phyloP scores from a whole-genome alignment of 2,888 invertebrate species.

The Byasa hedistus region DNA sequence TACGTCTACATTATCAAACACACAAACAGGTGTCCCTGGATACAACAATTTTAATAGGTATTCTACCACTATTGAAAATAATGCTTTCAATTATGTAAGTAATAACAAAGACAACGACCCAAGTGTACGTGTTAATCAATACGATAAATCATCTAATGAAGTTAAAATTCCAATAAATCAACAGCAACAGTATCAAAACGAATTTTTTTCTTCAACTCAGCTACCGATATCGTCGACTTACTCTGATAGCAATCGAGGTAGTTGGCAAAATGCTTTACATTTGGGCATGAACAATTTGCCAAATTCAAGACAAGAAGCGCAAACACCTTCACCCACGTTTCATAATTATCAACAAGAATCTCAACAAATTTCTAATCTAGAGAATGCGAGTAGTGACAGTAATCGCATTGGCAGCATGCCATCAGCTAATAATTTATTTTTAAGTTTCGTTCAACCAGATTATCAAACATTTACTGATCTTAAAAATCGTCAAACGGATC shows the following conservation, averaged over 20 bases:
- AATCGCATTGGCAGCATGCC: conserved; percentile 59
- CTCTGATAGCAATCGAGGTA: conserved; percentile 52
- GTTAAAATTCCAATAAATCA: conserved; percentile 58
- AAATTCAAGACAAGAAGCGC: conserved; percentile 59
- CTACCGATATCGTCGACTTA: conserved; percentile 56
- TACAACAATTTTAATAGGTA: conserved; percentile 56
- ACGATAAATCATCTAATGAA: conserved; percentile 67
- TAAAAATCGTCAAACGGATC: conserved; percentile 53
- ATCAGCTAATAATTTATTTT: conserved; percentile 64
- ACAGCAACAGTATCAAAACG: conserved; percentile 61
- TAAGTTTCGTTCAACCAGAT: conserved; percentile 66
- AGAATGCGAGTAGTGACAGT: conserved; percentile 56
- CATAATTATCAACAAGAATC: conserved; percentile 51
- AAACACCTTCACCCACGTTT: conserved; percentile 56
- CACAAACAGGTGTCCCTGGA: conserved; percentile 57
- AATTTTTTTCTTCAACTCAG: conserved; percentile 58
- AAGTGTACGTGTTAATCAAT: conserved; percentile 68
- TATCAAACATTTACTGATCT: conserved; percentile 51
- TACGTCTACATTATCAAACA: conserved; percentile 63
- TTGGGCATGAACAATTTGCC: conserved; percentile 48
- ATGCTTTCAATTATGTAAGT: conserved; percentile 45
- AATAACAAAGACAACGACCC: conserved; percentile 54
- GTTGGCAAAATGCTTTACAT: conserved; percentile 60
- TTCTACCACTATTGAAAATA: conserved; percentile 54
- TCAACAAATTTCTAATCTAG: conserved; percentile 45